Percentiles rank a stretch among this genome's conserved stretches.
phyloP scores from a whole-genome alignment of 2,113 vertebrate species.

The Sapajus apella region DNA sequence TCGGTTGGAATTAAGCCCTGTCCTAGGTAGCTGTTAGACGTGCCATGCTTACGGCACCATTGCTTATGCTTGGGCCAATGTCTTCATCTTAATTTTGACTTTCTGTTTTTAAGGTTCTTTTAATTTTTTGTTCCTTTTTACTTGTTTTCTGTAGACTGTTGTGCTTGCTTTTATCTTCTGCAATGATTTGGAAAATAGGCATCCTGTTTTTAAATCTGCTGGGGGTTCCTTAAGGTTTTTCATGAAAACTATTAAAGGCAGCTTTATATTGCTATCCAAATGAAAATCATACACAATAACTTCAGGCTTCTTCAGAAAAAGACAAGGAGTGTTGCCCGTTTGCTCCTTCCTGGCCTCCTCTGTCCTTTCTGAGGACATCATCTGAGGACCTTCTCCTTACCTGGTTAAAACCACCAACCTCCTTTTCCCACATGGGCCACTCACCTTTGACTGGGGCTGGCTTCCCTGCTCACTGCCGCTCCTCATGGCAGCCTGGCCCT shows the following conservation, averaged over 20 bases:
- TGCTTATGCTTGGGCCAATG: background rate
- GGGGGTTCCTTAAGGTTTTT: background rate
- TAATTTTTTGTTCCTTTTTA: background rate
- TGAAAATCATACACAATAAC: conserved; percentile 31
- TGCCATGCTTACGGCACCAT: background rate
- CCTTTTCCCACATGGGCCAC: background rate
- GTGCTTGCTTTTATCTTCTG: conserved; percentile 32
- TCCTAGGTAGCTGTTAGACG: no score
- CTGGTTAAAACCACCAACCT: background rate
- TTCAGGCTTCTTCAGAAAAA: background rate
- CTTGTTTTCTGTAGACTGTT: background rate
- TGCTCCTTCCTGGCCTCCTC: background rate
- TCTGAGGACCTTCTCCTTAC: background rate
- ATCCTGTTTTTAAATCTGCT: conserved; percentile 34
- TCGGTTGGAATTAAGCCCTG: no score
- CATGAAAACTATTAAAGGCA: conserved; percentile 45
- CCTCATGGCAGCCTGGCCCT: background rate
- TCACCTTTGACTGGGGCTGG: background rate
- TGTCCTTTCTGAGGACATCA: background rate
- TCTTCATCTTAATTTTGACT: background rate
- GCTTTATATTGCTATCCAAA: conserved; percentile 26
- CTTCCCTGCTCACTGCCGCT: background rate
- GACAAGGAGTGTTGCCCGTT: background rate
- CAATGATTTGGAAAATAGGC: conserved; percentile 39
- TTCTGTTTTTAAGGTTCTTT: background rate